Base-by-base conservation (phyloP, 2,888 invertebrate genomes). In the Teinopalpus imperialis region DNA sequence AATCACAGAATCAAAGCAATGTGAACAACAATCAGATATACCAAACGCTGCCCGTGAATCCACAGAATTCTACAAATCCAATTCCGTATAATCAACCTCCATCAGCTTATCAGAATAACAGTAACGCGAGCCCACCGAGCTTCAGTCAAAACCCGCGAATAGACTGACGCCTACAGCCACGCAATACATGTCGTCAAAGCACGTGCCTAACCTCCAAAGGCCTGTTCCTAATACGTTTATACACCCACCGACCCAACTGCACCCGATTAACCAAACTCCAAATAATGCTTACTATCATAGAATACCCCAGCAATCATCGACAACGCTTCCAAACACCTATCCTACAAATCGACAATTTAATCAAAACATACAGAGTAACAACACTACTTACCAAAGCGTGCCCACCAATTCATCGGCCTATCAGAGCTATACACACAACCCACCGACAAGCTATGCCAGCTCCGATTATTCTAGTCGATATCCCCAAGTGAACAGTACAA, bases 391-490 rank as follows among this genome's bases (percentile, higher is more conserved):
- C 73, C 88, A 89, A 78, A 79, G 80, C 61, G 76, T 86, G 52
- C 89, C 89, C 67, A 73, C 81, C 70, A 74, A 78, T 65, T 79
- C 89, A 52, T 76, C 87, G 42, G 78, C 86, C 53, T 86, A 83
- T 66, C 77, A 78, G 69, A 79, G 73, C 76, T 87, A 85, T 59
- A n/a, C n/a, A n/a, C 83, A 83, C 65, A 86, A 74, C 81, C 85
- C 88, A 85, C 86, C 86, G 85, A 85, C 80, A 61, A 82, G 73
- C 73, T 81, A 85, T 61, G 67, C 77, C 56, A 80, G 74, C 74
- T 69, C 81, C 52, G 85, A 87, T 66, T 86, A 86, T 73, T 86
- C 88, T 85, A 82, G 83, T 85, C 87, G 86, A 64, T 87, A 83
- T 55, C 82, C 82, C 55, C 77, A 74, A 62, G 69, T 68, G 51